A percentile compares a stretch with the other conserved stretches of the same genome.
Evolutionary conservation across 1,140 invertebrate genomes (phyloP).

Genomic region (Papilio xuthus): DNA sequence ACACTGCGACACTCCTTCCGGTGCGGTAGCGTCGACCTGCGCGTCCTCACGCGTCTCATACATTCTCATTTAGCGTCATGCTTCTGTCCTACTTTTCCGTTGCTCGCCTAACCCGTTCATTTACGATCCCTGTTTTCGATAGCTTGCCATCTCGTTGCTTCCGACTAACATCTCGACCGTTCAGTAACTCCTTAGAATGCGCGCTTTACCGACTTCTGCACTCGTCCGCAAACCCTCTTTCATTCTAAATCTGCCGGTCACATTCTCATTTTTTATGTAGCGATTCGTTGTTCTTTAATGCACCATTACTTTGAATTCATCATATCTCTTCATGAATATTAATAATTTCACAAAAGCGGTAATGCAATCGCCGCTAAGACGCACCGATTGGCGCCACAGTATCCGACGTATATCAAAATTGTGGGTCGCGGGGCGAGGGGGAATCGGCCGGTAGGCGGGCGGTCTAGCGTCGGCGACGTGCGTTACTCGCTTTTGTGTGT

Average conservation of each 20-base stretch:
- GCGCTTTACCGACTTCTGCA: slow-evolving; percentile 77
- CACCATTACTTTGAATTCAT: slow-evolving; percentile 65
- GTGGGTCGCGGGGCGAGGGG: slow-evolving; percentile 48
- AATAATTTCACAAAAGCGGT: slow-evolving; percentile 80
- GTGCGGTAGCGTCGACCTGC: slow-evolving; percentile 63
- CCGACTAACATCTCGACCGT: slow-evolving; percentile 74
- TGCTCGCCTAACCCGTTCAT: slow-evolving; percentile 77
- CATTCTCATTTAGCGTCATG: slow-evolving; percentile 76
- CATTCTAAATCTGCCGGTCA: slow-evolving; percentile 58
- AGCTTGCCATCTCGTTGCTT: slow-evolving; percentile 79
- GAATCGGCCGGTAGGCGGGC: slow-evolving; percentile 63
- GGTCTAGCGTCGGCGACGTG: slow-evolving; percentile 72
- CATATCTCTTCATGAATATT: slow-evolving; percentile 78
- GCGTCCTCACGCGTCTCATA: slow-evolving; percentile 67
- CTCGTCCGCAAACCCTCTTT: slow-evolving; percentile 57
- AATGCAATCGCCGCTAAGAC: slow-evolving; percentile 79
- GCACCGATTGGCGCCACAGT: slow-evolving; percentile 55
- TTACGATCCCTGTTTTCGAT: slow-evolving; percentile 60
- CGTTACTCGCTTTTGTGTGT: slow-evolving; percentile 82
- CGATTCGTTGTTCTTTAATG: slow-evolving; percentile 62
- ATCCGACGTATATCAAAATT: slow-evolving; percentile 60
- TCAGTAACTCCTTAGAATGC: slow-evolving; percentile 63
- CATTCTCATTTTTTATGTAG: slow-evolving; percentile 57
- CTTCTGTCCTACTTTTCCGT: slow-evolving; percentile 77
- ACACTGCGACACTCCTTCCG: slow-evolving; percentile 63